Base-by-base conservation (phyloP, 2,113 vertebrate genomes). In the Elephantulus edwardii region DNA sequence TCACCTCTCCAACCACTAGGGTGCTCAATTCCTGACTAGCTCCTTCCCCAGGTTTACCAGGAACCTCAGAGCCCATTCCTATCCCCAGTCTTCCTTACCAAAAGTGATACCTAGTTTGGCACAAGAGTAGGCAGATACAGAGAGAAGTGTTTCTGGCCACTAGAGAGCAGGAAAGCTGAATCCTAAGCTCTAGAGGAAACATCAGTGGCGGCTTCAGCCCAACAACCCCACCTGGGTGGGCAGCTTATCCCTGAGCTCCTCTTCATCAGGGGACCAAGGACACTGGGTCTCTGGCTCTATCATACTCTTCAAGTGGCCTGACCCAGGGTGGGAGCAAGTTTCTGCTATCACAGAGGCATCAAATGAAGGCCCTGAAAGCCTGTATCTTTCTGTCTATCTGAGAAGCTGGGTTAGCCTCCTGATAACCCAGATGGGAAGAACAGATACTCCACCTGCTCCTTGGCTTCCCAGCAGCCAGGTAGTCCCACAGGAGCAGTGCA, bases 361-460 rank as follows among this genome's bases (percentile, higher is more conserved):
- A 74, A 46, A 74, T 38, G 24, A 26, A 74, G 28, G 28, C 14
- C 42, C 26, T 16, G 33, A 64, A 74, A 58, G 71, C 46, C 88
- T 90, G 3, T 28, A 35, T 76, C 76, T 88, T 90, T 86, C 68
- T 74, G 54, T 75, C 38, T 88, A 52, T 68, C 80, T 68, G 46
- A 89, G 78, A 86, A 88, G 35, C 20, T 68, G 30, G 46, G 11
- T 38, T 35, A 79, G 40, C 33, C 13, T 66, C 22, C 64, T 38
- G 20, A 9, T 6, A 70, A 33, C 16, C 28, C 3, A 6, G 50
- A 42, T n/a, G 40, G 76, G 19, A 82, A 13, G 68, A 77, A 28
- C 11, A 56, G 77, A 38, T 76, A 72, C 64, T 88, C 96, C 86
- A 98, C 98, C 97, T 98, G 96, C 77, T 97, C 95, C 88, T 98